These are phyloP conservation scores for Myotis pilosus DNA, from an alignment of 2,797 vertebrate genomes.

Conservation along the genomic window DNA sequence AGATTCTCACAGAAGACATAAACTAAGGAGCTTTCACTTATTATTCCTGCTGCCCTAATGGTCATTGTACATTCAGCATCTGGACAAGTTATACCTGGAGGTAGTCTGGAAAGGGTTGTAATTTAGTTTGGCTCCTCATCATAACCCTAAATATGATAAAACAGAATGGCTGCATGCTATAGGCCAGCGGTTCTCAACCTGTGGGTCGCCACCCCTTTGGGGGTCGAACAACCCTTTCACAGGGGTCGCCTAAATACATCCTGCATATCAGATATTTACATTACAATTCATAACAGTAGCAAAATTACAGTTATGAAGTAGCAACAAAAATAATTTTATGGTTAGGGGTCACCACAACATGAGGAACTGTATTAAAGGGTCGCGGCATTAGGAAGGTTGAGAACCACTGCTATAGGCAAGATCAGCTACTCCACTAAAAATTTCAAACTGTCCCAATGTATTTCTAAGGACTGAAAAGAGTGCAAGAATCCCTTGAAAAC, in stretches of 20 bases:
- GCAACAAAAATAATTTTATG: too few species aligned
- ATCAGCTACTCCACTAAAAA: slow-evolving; percentile 1
- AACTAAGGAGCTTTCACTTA: slow-evolving; percentile 52
- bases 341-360: too few species aligned
- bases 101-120: background rate
- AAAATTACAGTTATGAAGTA: too few species aligned
- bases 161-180: background rate
- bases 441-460: background rate
- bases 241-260: too few species aligned
- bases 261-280: too few species aligned
- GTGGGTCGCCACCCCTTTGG: too few species aligned
- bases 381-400: too few species aligned
- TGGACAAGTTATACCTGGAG: slow-evolving; percentile 23
- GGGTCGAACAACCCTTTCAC: too few species aligned
- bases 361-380: too few species aligned
- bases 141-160: background rate
- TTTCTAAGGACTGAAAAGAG: background rate
- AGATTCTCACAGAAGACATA: background rate
- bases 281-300: too few species aligned
- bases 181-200: background rate
- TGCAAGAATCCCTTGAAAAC: background rate
- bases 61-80: background rate
- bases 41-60: slow-evolving; percentile 8
- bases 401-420: background rate
- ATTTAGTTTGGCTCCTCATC: background rate